Conservation (phyloP, 2,888 invertebrate species). For the Andrena haemorrhoa region DNA sequence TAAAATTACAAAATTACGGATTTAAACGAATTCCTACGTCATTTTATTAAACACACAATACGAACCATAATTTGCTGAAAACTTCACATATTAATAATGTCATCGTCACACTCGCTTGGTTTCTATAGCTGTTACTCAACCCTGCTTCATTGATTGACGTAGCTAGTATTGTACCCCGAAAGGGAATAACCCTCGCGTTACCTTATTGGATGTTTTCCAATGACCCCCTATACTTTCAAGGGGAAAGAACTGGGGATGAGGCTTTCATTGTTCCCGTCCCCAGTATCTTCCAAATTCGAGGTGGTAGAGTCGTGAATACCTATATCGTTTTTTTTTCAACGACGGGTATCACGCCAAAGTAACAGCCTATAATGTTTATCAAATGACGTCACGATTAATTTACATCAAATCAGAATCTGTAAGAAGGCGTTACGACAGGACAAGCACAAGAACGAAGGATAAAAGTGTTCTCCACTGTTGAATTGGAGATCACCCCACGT, state of each 20-base stretch:
- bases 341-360: background rate
- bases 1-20: no score
- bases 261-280: slow-evolving; percentile 18
- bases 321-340: background rate
- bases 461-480: background rate
- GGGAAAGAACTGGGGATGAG: slow-evolving; percentile 36
- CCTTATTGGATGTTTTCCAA: slow-evolving; percentile 35
- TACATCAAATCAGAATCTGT: background rate
- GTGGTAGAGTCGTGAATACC: background rate
- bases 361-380: background rate
- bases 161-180: slow-evolving; percentile 13
- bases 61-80: background rate
- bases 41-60: background rate
- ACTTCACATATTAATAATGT: background rate
- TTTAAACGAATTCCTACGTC: no score
- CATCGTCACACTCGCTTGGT: slow-evolving; percentile 4
- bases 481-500: background rate
- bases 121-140: background rate
- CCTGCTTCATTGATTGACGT: slow-evolving; percentile 13
- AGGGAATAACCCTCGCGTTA: slow-evolving; percentile 41
- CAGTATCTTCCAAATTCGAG: slow-evolving; percentile 24
- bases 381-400: slow-evolving; percentile 3
- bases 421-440: background rate
- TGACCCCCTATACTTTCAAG: slow-evolving; percentile 37
- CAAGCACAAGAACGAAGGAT: background rate